phyloP scores from a whole-genome alignment of 2,113 vertebrate species.

The Centropristis striata region DNA sequence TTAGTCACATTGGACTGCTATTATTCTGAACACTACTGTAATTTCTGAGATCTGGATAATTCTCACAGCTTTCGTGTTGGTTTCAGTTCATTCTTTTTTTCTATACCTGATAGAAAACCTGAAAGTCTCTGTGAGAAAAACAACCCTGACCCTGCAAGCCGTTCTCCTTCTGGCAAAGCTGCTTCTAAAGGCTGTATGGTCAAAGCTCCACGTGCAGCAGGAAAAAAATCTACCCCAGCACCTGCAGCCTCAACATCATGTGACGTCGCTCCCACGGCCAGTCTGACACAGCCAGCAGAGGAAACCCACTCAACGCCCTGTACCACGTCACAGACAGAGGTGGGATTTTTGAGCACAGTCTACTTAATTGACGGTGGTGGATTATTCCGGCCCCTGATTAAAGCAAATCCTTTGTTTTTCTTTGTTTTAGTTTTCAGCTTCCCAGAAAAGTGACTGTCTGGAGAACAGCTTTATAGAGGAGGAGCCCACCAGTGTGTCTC shows the following conservation, averaged over 20 bases:
- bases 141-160: conserved; percentile 62
- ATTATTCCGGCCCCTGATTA: background rate
- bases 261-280: background rate
- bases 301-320: background rate
- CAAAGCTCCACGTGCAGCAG: conserved; percentile 66
- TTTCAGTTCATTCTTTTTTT: background rate
- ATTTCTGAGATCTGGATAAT: background rate
- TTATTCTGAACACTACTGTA: too few relatives aligned
- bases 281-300: background rate
- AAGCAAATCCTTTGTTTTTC: background rate
- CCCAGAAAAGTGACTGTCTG: background rate
- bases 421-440: conserved; percentile 25
- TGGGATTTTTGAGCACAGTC: background rate
- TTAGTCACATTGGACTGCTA: too few relatives aligned
- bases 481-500: conserved; percentile 88
- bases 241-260: conserved; percentile 5
- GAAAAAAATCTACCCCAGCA: conserved; percentile 52
- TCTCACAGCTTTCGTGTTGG: background rate
- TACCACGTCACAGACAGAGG: background rate
- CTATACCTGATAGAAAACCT: conserved; percentile 78
- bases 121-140: conserved; percentile 86
- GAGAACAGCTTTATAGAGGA: conserved; percentile 73
- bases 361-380: background rate
- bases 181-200: conserved; percentile 72
- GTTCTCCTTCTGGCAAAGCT: conserved; percentile 65